Percentiles rank a stretch among this genome's conserved stretches.
These are phyloP conservation scores for Cheilinus undulatus DNA, from an alignment of 2,113 vertebrate species.

Conservation along the genomic window DNA sequence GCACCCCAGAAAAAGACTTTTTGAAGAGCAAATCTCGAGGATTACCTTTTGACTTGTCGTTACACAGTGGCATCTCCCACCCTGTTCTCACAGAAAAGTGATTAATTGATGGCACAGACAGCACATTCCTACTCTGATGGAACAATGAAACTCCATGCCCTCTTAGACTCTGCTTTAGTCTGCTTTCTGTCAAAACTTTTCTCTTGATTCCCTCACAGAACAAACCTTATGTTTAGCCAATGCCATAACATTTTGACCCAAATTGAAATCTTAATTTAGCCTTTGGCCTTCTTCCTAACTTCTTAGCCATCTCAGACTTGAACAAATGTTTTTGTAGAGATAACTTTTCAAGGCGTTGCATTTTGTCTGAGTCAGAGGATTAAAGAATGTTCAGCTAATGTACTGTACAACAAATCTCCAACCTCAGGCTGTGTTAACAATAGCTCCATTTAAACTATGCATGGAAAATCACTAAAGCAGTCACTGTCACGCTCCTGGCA, in stretches of 20 bases:
- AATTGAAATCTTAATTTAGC: constrained; percentile 14
- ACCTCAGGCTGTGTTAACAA: constrained; percentile 59
- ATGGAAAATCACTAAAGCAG: constrained; percentile 57
- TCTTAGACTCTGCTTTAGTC: not conserved
- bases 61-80: too few relatives aligned
- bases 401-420: constrained; percentile 57
- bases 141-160: not conserved
- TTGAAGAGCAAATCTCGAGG: too few relatives aligned
- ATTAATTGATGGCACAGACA: too few relatives aligned
- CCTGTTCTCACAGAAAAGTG: too few relatives aligned
- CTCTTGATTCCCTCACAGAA: not conserved
- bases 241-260: not conserved
- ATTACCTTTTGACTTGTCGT: too few relatives aligned
- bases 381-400: constrained; percentile 57
- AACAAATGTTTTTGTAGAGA: constrained; percentile 33
- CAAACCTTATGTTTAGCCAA: constrained; percentile 9
- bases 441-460: constrained; percentile 56
- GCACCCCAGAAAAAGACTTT: too few relatives aligned
- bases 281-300: not conserved
- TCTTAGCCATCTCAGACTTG: constrained; percentile 24
- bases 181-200: not conserved
- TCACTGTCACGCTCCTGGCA: constrained; percentile 54
- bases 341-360: constrained; percentile 13
- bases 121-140: not conserved
- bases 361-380: constrained; percentile 36